Evolutionary conservation across 2,888 invertebrate genomes (phyloP).

Genomic region (Dichetophora obliterata): DNA sequence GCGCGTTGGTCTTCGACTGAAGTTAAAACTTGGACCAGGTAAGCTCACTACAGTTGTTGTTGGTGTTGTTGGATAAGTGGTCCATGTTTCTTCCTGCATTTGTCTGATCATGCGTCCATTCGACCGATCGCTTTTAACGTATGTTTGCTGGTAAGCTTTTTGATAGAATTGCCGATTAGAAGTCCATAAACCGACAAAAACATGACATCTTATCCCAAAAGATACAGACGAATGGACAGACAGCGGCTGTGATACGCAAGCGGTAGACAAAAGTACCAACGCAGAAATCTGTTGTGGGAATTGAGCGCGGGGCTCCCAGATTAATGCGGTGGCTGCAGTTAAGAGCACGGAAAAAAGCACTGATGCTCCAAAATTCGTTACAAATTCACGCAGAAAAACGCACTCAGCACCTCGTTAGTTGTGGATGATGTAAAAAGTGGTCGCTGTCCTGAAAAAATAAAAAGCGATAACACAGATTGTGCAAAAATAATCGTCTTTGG

Average conservation of each 20-base stretch:
- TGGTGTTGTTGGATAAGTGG: conserved; percentile 2
- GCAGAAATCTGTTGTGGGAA: conserved; percentile 50
- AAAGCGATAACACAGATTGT: conserved; percentile 44
- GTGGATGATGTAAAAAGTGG: conserved; percentile 49
- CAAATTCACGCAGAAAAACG: conserved; percentile 33
- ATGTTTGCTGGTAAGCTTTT: conserved; percentile 69
- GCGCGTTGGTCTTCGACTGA: not conserved
- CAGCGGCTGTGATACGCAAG: not conserved
- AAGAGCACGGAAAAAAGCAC: conserved; percentile 37
- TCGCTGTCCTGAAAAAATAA: conserved; percentile 45
- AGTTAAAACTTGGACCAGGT: not conserved
- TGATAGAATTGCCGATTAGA: conserved; percentile 71
- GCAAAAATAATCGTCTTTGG: conserved; percentile 48
- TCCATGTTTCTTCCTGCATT: not conserved
- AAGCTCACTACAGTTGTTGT: conserved; percentile 6
- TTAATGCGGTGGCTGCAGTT: conserved; percentile 58
- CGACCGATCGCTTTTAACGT: conserved; percentile 43
- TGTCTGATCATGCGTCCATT: conserved; percentile 27
- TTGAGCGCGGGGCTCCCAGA: conserved; percentile 54
- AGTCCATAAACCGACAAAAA: conserved; percentile 71
- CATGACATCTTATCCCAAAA: conserved; percentile 64
- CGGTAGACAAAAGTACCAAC: not conserved
- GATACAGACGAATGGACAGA: conserved; percentile 11
- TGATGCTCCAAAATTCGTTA: conserved; percentile 52
- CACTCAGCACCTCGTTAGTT: conserved; percentile 64